Percentiles rank a stretch among this genome's conserved stretches.
Conservation (phyloP, 2,888 invertebrate species). For the Cartodere bifasciata region DNA sequence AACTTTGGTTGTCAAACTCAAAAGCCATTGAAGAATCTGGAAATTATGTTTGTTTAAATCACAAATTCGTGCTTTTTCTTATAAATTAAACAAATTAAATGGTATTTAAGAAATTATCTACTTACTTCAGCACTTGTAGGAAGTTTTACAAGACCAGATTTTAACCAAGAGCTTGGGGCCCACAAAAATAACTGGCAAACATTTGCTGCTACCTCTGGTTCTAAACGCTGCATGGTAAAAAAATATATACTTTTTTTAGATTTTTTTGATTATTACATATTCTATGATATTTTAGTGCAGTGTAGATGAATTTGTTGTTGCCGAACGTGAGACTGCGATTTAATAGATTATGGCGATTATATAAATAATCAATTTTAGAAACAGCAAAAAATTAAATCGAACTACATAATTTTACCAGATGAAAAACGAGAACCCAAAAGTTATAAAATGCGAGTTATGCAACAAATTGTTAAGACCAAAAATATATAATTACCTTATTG, state of each 20-base stretch:
- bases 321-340: too few species aligned
- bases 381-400: too few species aligned
- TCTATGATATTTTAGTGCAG: too few species aligned
- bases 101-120: constrained; percentile 2
- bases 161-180: constrained; percentile 61
- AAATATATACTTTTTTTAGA: too few species aligned
- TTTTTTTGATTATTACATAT: too few species aligned
- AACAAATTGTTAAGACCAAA: background rate
- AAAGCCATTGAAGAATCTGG: constrained; percentile 61
- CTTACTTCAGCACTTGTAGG: constrained; percentile 51
- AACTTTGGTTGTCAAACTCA: constrained; percentile 61
- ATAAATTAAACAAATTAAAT: background rate
- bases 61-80: background rate
- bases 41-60: constrained; percentile 11
- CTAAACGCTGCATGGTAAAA: constrained; percentile 40
- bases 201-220: constrained; percentile 60
- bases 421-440: background rate
- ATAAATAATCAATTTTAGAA: too few species aligned
- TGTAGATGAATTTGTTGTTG: too few species aligned
- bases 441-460: background rate
- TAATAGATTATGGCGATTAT: too few species aligned
- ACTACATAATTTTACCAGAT: too few species aligned
- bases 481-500: constrained; percentile 36
- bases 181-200: constrained; percentile 61
- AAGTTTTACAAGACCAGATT: constrained; percentile 33